Conservation (phyloP, 2,888 invertebrate species). For the Hirudinaria manillensis region DNA sequence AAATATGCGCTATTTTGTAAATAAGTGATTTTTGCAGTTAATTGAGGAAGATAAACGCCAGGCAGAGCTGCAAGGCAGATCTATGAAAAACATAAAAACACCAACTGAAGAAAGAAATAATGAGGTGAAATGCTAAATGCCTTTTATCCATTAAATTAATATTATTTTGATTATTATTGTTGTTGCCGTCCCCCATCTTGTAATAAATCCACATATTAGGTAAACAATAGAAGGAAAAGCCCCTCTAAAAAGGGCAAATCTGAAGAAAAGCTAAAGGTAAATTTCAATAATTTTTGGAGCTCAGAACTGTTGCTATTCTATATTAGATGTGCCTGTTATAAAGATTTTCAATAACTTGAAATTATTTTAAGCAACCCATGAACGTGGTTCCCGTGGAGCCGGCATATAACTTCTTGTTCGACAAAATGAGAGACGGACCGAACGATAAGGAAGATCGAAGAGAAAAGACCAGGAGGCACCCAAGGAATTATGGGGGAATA, state of each 20-base stretch:
- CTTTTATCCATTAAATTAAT: neutral
- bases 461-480: slow-evolving; percentile 46
- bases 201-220: neutral
- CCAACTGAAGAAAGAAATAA: slow-evolving; percentile 7
- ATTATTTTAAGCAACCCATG: no score
- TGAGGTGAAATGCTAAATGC: neutral
- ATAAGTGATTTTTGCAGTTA: slow-evolving; percentile 41
- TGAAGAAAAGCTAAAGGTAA: neutral
- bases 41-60: slow-evolving; percentile 48
- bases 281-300: neutral
- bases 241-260: no score
- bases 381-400: neutral
- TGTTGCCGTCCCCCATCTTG: no score
- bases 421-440: slow-evolving; percentile 9
- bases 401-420: neutral
- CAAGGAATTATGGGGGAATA: slow-evolving; percentile 50
- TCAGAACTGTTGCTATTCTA: neutral
- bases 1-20: no score
- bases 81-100: slow-evolving; percentile 25
- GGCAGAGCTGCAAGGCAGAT: slow-evolving; percentile 41
- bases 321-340: neutral
- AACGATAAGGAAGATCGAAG: neutral
- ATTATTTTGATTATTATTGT: neutral
- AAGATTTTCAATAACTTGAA: neutral
- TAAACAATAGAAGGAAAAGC: slow-evolving; percentile 1